phyloP scores from a whole-genome alignment of 1,140 invertebrate species.

The Plectus sambesii region DNA sequence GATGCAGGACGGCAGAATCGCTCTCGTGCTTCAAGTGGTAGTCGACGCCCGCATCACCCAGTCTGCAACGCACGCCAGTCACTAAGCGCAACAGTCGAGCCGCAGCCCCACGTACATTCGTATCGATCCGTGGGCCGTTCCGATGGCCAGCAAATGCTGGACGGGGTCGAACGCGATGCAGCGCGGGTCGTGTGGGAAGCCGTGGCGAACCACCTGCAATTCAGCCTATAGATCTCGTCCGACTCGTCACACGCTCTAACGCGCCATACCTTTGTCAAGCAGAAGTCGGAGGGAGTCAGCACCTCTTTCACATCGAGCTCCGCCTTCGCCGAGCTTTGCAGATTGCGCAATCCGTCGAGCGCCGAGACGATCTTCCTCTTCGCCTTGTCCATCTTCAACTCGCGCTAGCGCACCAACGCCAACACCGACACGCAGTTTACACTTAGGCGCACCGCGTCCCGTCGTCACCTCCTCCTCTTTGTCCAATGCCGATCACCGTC shows the following conservation, averaged over 20 bases:
- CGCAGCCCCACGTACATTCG: slow-evolving; percentile 66
- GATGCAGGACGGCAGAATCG: slow-evolving; percentile 61
- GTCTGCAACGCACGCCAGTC: slow-evolving; percentile 62
- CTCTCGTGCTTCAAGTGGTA: slow-evolving; percentile 67
- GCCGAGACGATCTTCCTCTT: slow-evolving; percentile 31
- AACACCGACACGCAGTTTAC: too few relatives aligned
- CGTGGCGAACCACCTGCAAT: slow-evolving; percentile 56
- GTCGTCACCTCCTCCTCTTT: too few relatives aligned
- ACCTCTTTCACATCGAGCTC: slow-evolving; percentile 34
- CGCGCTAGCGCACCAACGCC: too few relatives aligned
- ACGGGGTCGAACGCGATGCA: slow-evolving; percentile 93
- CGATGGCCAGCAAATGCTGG: slow-evolving; percentile 87
- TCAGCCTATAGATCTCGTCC: slow-evolving; percentile 1
- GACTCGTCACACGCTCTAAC: slow-evolving; percentile 4
- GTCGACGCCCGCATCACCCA: slow-evolving; percentile 87
- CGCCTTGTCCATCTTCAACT: slow-evolving; percentile 9
- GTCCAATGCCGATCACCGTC: too few relatives aligned
- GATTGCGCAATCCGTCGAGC: slow-evolving; percentile 31
- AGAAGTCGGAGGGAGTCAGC: slow-evolving; percentile 27
- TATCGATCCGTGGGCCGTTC: slow-evolving; percentile 83
- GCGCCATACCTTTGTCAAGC: slow-evolving; percentile 25
- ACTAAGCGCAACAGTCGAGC: slow-evolving; percentile 82
- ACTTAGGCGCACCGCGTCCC: too few relatives aligned
- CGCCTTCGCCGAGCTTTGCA: slow-evolving; percentile 23
- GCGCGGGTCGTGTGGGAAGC: slow-evolving; percentile 92